phyloP scores from a whole-genome alignment of 2,113 vertebrate species.

The Chiloscyllium plagiosum region DNA sequence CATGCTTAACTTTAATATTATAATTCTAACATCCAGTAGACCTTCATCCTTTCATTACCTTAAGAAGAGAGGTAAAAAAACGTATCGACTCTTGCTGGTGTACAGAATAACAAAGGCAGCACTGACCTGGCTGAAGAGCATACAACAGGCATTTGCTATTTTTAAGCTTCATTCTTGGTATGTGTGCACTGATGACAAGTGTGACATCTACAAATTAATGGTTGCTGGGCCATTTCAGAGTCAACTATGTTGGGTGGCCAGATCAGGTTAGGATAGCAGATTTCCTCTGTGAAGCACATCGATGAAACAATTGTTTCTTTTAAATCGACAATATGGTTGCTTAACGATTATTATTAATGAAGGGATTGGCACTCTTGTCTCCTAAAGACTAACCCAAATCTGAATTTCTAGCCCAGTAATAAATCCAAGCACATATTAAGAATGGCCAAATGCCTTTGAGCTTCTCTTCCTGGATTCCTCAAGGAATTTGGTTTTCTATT shows the following conservation, averaged over 20 bases:
- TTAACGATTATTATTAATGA: not conserved
- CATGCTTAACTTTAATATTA: not conserved
- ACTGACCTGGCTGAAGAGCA: too few relatives aligned
- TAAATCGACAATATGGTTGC: too few relatives aligned
- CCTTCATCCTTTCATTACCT: not conserved
- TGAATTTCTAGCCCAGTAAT: not conserved
- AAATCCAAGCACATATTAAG: not conserved
- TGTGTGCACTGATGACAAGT: not conserved
- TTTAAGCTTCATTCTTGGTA: too few relatives aligned
- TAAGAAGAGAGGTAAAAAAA: not conserved
- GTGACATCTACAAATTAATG: not conserved
- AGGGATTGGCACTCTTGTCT: not conserved
- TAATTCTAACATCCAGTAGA: too few relatives aligned
- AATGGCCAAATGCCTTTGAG: not conserved
- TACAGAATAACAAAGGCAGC: not conserved
- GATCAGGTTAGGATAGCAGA: not conserved
- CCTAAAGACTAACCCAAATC: not conserved
- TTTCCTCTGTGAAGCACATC: not conserved
- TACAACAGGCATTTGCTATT: not conserved
- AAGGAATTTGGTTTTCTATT: not conserved
- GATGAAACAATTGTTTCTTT: not conserved
- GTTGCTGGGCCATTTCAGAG: not conserved
- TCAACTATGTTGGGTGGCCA: not conserved
- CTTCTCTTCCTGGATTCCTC: not conserved
- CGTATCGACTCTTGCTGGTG: not conserved